Conservation (phyloP, 2,797 vertebrate species). For the Liasis olivaceus region DNA sequence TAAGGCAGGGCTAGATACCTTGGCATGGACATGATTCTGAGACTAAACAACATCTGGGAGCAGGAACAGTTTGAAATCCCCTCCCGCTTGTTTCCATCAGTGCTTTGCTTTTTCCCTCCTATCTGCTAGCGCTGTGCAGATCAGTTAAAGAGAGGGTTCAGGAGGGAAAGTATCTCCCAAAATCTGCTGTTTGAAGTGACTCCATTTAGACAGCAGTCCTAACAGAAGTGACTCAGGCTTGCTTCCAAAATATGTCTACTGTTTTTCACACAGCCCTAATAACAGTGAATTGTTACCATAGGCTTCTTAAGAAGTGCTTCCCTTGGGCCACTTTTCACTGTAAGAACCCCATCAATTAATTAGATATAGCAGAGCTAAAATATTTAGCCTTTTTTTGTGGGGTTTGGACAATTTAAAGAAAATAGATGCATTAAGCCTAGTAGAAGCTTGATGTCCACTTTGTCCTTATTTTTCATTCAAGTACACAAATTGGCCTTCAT, state of each 20-base stretch:
- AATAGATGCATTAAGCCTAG: neutral
- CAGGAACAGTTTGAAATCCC: neutral
- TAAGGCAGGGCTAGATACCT: neutral
- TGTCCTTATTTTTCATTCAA: neutral
- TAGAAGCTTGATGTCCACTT: neutral
- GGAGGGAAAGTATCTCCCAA: neutral
- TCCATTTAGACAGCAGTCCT: neutral
- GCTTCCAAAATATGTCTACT: neutral
- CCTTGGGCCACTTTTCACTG: neutral
- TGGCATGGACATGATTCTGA: neutral
- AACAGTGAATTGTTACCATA: neutral
- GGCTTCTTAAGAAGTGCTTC: neutral
- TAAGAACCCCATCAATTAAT: neutral
- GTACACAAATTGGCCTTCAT: neutral
- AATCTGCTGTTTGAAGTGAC: neutral
- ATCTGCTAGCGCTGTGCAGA: neutral
- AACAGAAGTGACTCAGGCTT: neutral
- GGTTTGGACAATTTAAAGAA: no score
- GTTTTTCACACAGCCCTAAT: neutral
- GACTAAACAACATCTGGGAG: neutral
- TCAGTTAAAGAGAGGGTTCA: neutral
- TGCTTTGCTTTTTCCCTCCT: neutral
- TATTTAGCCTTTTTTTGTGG: neutral
- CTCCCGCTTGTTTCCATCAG: neutral
- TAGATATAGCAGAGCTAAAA: neutral